These are phyloP conservation scores for Meteorus colon DNA, from an alignment of 2,888 invertebrate genomes.

Conservation along the genomic window DNA sequence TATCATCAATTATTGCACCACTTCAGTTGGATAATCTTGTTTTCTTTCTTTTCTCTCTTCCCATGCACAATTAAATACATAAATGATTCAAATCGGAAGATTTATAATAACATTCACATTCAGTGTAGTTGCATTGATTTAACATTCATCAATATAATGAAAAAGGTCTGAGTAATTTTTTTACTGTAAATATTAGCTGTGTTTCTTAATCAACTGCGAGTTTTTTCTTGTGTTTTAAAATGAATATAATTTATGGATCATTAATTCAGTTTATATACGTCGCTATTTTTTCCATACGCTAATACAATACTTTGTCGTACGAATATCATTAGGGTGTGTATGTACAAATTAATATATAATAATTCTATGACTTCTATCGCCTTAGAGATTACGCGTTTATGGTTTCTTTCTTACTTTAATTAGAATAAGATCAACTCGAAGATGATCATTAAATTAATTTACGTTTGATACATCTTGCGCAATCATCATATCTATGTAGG, in stretches of 20 bases:
- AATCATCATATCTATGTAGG: slow-evolving; percentile 4
- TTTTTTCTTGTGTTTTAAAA: slow-evolving; percentile 31
- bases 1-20: slow-evolving; percentile 3
- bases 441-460: slow-evolving; percentile 23
- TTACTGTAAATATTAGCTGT: neutral
- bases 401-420: slow-evolving; percentile 29
- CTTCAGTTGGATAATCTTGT: neutral
- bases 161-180: neutral
- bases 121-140: too few relatives aligned
- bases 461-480: slow-evolving; percentile 30
- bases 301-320: slow-evolving; percentile 33
- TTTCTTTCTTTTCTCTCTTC: neutral
- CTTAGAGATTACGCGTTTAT: slow-evolving; percentile 34
- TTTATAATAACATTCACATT: neutral
- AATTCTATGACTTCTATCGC: slow-evolving; percentile 38
- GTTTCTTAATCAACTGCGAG: slow-evolving; percentile 6
- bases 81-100: neutral
- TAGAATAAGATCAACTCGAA: slow-evolving; percentile 6
- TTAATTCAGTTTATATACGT: slow-evolving; percentile 27
- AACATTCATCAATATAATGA: neutral
- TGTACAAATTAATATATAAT: slow-evolving; percentile 47
- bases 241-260: slow-evolving; percentile 31
- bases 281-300: slow-evolving; percentile 1
- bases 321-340: slow-evolving; percentile 47
- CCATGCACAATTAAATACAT: neutral